These are phyloP conservation scores for Steatocranus sp. DNA, from an alignment of 2,797 vertebrate genomes.

Conservation along the genomic window DNA sequence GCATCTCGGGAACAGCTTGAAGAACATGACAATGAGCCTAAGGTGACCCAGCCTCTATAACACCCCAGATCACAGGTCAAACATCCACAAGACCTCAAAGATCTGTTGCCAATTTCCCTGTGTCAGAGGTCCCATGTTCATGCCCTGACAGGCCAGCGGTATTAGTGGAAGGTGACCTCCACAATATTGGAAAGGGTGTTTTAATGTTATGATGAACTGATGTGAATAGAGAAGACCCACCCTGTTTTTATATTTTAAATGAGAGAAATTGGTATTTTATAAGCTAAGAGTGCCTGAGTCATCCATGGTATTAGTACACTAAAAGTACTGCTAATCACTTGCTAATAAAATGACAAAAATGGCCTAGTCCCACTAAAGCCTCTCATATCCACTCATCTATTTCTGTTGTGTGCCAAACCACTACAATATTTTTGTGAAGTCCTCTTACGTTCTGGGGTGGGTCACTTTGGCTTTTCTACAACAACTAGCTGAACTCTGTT, in stretches of 20 bases:
- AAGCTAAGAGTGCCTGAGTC: neutral
- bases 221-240: neutral
- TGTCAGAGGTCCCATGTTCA: neutral
- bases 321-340: neutral
- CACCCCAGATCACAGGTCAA: neutral
- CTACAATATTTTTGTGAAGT: slow-evolving; percentile 18
- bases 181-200: neutral
- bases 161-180: neutral
- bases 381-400: neutral
- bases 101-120: neutral
- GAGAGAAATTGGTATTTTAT: neutral
- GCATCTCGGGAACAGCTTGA: neutral
- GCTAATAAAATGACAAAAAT: neutral
- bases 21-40: neutral
- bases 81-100: neutral
- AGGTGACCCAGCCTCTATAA: neutral
- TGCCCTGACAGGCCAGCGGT: neutral
- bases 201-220: neutral
- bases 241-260: neutral
- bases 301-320: neutral
- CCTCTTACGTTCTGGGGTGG: slow-evolving; percentile 8
- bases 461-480: slow-evolving; percentile 19
- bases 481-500: slow-evolving; percentile 25
- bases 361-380: neutral
- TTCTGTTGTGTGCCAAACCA: neutral